phyloP scores from a whole-genome alignment of 2,113 vertebrate species.

The Rhombomys opimus region DNA sequence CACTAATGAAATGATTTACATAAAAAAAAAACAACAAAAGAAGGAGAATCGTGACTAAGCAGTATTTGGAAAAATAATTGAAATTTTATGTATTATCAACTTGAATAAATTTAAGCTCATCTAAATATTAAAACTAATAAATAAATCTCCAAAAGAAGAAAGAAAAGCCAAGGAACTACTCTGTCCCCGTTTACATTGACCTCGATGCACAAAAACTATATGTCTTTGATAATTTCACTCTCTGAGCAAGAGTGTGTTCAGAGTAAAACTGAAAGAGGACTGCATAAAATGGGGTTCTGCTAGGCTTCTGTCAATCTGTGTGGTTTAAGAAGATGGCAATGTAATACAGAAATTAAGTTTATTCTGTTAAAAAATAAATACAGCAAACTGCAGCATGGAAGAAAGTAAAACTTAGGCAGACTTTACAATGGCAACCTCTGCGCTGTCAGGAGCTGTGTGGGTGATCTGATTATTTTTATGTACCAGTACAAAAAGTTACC shows the following conservation, averaged over 20 bases:
- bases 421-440: not conserved
- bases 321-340: not conserved
- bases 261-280: not conserved
- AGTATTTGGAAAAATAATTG: not conserved
- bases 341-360: not conserved
- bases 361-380: slow-evolving; percentile 26
- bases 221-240: not conserved
- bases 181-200: not conserved
- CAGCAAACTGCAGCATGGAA: not conserved
- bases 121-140: not conserved
- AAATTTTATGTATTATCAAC: slow-evolving; percentile 19
- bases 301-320: not conserved
- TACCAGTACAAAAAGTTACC: not conserved
- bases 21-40: not conserved
- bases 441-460: not conserved
- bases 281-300: not conserved
- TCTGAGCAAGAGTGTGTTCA: not conserved
- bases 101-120: not conserved
- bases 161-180: not conserved
- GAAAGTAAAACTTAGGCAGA: not conserved
- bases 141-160: slow-evolving; percentile 3
- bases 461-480: slow-evolving; percentile 1
- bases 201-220: not conserved
- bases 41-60: not conserved
- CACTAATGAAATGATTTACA: not conserved